Evolutionary conservation across 2,797 vertebrate species (phyloP).

Genomic region (Scomberomorus guttatus): DNA sequence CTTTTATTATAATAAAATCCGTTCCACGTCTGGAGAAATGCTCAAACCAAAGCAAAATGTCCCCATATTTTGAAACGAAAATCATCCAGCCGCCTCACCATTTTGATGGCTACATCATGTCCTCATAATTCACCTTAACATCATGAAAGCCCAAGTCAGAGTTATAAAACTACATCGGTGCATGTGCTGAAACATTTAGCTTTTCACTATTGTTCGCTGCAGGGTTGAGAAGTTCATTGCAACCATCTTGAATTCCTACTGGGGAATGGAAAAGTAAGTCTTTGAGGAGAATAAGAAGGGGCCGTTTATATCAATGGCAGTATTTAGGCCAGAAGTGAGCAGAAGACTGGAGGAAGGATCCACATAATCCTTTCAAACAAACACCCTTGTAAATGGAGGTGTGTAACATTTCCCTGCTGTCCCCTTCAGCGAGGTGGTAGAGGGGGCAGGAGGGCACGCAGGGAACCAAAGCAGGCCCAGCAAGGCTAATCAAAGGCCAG

Average conservation of each 20-base stretch:
- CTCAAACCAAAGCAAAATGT: constrained; percentile 29
- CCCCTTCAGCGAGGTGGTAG: constrained; percentile 46
- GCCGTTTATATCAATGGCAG: constrained; percentile 44
- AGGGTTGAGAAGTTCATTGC: constrained; percentile 59
- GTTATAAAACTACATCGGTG: constrained; percentile 42
- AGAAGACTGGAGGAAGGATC: constrained; percentile 44
- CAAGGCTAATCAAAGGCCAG: constrained; percentile 56
- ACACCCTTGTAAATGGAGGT: constrained; percentile 55
- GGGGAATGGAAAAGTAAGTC: constrained; percentile 49
- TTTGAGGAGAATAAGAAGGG: constrained; percentile 45
- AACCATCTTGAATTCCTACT: constrained; percentile 59
- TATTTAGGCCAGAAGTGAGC: constrained; percentile 42
- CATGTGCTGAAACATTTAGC: constrained; percentile 70
- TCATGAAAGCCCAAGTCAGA: constrained; percentile 38
- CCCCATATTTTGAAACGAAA: constrained; percentile 20
- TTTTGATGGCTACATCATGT: constrained; percentile 45
- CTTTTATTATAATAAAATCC: constrained; percentile 12
- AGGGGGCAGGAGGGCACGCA: constrained; percentile 49
- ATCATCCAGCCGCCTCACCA: constrained; percentile 26
- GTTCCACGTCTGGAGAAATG: constrained; percentile 50
- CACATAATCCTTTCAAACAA: constrained; percentile 64
- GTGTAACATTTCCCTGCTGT: constrained; percentile 56
- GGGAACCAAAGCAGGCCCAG: constrained; percentile 66
- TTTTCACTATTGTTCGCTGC: constrained; percentile 42
- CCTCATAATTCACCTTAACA: constrained; percentile 38